phyloP scores from a whole-genome alignment of 1,140 invertebrate species.

The Aphelinus atriplicis region DNA sequence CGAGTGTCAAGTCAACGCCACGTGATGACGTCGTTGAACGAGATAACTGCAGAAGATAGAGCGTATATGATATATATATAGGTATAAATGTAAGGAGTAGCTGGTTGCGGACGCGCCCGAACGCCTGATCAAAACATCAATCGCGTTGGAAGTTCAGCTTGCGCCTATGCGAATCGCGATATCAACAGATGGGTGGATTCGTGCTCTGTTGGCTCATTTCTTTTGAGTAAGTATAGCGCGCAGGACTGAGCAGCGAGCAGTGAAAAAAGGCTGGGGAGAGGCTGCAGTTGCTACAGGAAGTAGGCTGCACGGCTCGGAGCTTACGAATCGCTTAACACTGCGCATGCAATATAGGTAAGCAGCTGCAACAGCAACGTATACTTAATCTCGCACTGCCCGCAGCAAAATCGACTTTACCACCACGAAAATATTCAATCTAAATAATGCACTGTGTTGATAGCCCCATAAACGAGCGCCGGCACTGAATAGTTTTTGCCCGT shows the following conservation, averaged over 20 bases:
- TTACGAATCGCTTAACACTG: neutral
- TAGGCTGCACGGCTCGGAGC: neutral
- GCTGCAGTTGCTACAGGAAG: neutral
- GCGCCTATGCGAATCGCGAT: neutral
- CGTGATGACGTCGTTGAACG: neutral
- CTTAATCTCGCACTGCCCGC: neutral
- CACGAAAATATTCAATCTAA: too few species aligned
- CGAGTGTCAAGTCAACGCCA: neutral
- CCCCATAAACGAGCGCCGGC: too few species aligned
- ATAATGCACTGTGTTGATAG: too few species aligned
- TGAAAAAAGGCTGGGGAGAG: neutral
- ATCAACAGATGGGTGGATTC: conserved; percentile 34
- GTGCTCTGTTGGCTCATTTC: neutral
- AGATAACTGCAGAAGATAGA: neutral
- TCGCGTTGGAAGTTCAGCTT: conserved; percentile 20
- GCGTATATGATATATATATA: too few species aligned
- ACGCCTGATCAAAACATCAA: neutral
- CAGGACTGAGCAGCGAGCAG: neutral
- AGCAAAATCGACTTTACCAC: too few species aligned
- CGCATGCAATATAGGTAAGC: neutral
- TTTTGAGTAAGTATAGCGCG: neutral
- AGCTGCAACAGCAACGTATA: neutral
- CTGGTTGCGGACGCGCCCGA: conserved; percentile 8
- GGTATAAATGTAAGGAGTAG: too few species aligned
- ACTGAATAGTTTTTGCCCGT: too few species aligned